phyloP scores from a whole-genome alignment of 1,140 invertebrate genomes.

The Zelostemma sp. region DNA sequence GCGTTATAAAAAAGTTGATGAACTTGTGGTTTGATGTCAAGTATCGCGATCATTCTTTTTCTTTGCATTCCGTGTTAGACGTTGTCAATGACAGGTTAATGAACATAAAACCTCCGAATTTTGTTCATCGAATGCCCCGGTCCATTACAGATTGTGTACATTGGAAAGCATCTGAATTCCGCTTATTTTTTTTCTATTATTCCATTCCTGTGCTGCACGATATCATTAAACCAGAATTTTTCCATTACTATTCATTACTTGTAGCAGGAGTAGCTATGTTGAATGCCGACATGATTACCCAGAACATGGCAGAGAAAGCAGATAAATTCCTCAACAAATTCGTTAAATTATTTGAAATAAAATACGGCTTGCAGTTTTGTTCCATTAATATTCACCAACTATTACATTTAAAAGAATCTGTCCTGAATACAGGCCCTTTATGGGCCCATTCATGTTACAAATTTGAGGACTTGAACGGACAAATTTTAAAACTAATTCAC shows the following conservation, averaged over 20 bases:
- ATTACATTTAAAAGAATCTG: conserved; percentile 19
- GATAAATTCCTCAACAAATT: conserved; percentile 21
- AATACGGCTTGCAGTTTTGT: conserved; percentile 22
- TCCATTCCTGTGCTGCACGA: conserved; percentile 31
- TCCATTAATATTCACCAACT: conserved; percentile 35
- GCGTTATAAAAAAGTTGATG: conserved; percentile 24
- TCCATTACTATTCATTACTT: conserved; percentile 18
- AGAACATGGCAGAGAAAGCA: conserved; percentile 4
- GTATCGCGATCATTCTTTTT: too few species aligned
- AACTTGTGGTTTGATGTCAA: conserved; percentile 7
- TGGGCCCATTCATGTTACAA: conserved; percentile 30
- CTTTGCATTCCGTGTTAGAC: too few species aligned
- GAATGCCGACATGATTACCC: conserved; percentile 10
- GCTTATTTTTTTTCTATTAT: conserved; percentile 29
- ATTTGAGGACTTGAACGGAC: too few species aligned
- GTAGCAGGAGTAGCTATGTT: conserved; percentile 21
- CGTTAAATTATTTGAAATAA: conserved; percentile 16
- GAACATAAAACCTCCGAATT: conserved; percentile 32
- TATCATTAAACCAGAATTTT: conserved; percentile 25
- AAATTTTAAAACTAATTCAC: too few species aligned
- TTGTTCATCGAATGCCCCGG: conserved; percentile 36
- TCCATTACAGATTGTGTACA: conserved; percentile 22
- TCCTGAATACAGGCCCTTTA: conserved; percentile 26
- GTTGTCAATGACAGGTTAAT: neutral
- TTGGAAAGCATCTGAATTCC: conserved; percentile 39